Conservation (phyloP, 2,888 invertebrate genomes). For the Phengaris alcon region DNA sequence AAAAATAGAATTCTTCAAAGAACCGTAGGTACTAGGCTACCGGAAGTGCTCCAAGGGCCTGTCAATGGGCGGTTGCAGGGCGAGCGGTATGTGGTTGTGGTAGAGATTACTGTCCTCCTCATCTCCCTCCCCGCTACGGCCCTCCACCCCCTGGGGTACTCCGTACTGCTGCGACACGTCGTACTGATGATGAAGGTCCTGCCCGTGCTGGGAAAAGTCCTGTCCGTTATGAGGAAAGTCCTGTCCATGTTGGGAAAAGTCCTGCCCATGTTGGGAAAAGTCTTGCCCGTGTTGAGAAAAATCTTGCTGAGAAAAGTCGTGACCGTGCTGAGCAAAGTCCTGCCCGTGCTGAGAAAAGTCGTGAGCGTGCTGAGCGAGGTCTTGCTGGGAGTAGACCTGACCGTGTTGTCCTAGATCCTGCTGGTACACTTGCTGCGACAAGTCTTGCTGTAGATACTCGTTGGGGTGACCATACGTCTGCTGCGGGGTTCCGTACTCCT, state of each 20-base stretch:
- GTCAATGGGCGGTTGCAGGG: constrained; percentile 68
- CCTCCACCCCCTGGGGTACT: constrained; percentile 59
- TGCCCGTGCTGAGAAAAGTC: constrained; percentile 42
- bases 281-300: constrained; percentile 40
- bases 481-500: constrained; percentile 45
- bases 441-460: constrained; percentile 40
- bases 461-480: constrained; percentile 41
- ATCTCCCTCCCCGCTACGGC: constrained; percentile 56
- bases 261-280: constrained; percentile 36
- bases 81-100: constrained; percentile 71
- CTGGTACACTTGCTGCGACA: constrained; percentile 36
- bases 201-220: constrained; percentile 40
- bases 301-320: constrained; percentile 42
- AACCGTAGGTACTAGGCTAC: constrained; percentile 41
- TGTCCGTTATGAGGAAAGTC: constrained; percentile 39
- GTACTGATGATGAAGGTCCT: constrained; percentile 38
- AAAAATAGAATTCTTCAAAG: not conserved
- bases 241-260: constrained; percentile 38
- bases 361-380: constrained; percentile 42
- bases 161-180: constrained; percentile 51
- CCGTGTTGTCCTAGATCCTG: constrained; percentile 39
- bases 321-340: constrained; percentile 40
- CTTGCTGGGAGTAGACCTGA: constrained; percentile 40
- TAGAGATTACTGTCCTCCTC: constrained; percentile 51
- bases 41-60: constrained; percentile 70